Percentiles rank a stretch among this genome's conserved stretches.
Evolutionary conservation across 1,140 invertebrate species (phyloP).

Genomic region (Drosophila pandora): DNA sequence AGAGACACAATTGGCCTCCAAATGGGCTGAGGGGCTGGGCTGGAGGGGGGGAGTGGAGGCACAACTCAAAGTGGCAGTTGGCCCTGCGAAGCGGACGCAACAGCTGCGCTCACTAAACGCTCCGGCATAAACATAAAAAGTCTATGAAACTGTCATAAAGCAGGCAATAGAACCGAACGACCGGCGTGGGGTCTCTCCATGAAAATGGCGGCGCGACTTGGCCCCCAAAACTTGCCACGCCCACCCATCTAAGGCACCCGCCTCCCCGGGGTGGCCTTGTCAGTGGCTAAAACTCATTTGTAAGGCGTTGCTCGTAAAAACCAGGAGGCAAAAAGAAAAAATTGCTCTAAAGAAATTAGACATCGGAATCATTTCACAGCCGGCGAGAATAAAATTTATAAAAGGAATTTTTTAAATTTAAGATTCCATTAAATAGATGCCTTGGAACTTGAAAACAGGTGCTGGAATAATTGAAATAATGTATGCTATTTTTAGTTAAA

Average conservation of each 20-base stretch:
- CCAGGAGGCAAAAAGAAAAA: slow-evolving; percentile 31
- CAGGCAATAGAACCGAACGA: slow-evolving; percentile 80
- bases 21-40: not conserved
- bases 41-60: not conserved
- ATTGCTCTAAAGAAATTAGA: slow-evolving; percentile 61
- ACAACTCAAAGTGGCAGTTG: slow-evolving; percentile 54
- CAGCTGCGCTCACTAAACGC: slow-evolving; percentile 80
- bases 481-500: not conserved
- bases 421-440: not conserved
- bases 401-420: not conserved
- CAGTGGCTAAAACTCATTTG: slow-evolving; percentile 73
- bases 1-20: slow-evolving; percentile 3
- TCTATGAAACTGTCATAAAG: slow-evolving; percentile 82
- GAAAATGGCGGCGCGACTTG: slow-evolving; percentile 7
- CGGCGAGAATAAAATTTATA: slow-evolving; percentile 22
- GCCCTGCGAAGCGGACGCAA: slow-evolving; percentile 60
- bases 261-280: slow-evolving; percentile 64
- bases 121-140: slow-evolving; percentile 78
- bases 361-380: slow-evolving; percentile 8
- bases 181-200: slow-evolving; percentile 36
- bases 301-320: slow-evolving; percentile 73
- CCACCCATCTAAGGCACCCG: slow-evolving; percentile 10
- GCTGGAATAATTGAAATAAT: not conserved
- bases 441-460: not conserved
- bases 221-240: slow-evolving; percentile 19